Base-by-base conservation (phyloP, 2,113 vertebrate species). In the Hipposideros armiger region DNA sequence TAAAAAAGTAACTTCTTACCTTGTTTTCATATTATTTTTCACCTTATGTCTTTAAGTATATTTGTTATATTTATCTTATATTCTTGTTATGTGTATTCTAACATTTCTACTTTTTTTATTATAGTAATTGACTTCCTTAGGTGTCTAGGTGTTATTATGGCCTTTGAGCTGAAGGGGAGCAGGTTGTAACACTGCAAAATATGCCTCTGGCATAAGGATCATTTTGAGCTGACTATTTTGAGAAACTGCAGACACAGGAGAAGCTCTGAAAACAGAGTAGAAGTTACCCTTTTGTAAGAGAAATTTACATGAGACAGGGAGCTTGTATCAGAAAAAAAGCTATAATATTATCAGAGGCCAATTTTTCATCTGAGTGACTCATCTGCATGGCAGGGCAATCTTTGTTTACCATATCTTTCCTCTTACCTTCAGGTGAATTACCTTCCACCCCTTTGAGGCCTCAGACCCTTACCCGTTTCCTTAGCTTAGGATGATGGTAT, bases 81-180 rank as follows among this genome's bases (percentile, higher is more conserved):
- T 47, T 88, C 42, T 94, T 83, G 1, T 64, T 67, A 92, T 72
- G n/a, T 70, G 1, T 69, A 13, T 83, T 93, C 17, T 36, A 60
- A 15, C 22, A 76, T 81, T 93, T 87, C 66, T 24, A 42, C 58
- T 84, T 73, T 92, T 30, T 50, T 97, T 82, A 74, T 78, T 73
- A 54, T 19, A 89, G 32, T 88, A 20, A 16, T 32, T 73, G 32
- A 92, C 10, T 4, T 95, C 50, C 50, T 94, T 11, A 82, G 36
- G 36, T 74, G 50, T 73, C 36, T 83, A 52, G 9, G 16, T 78
- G 56, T 77, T 95, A 62, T 77, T 95, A 24, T 60, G 26, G 28
- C 30, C 64, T 69, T n/a, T 88, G 88, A 77, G 15, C 20, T 86
- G 40, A 93, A 69, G 45, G 50, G 30, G 40, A 86, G 40, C 20